Conservation (phyloP, 2,888 invertebrate genomes). For the Strigamia transsilvanica region DNA sequence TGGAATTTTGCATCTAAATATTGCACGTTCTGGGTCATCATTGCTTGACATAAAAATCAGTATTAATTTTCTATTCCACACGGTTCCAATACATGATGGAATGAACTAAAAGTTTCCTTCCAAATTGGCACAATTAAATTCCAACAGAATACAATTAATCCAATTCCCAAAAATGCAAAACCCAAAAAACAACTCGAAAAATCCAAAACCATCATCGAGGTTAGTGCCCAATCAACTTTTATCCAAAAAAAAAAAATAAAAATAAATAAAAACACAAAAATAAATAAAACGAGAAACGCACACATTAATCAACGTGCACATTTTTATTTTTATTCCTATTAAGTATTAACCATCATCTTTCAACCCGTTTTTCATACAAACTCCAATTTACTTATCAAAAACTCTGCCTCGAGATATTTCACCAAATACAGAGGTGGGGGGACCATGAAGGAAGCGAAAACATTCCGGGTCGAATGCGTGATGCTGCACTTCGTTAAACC, state of each 20-base stretch:
- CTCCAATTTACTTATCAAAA: slow-evolving; percentile 24
- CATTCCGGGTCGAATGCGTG: slow-evolving; percentile 23
- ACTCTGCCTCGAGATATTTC: not conserved
- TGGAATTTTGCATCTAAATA: too few species aligned
- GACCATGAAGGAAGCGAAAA: not conserved
- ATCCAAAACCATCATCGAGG: too few species aligned
- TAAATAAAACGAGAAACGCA: not conserved
- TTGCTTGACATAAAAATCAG: too few species aligned
- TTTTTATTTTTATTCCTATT: not conserved
- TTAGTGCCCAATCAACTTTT: too few species aligned
- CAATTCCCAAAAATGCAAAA: not conserved
- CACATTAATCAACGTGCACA: not conserved
- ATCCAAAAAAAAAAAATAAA: too few species aligned
- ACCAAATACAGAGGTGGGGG: not conserved
- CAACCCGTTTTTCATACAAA: slow-evolving; percentile 4
- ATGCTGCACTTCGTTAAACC: not conserved
- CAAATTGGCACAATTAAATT: not conserved
- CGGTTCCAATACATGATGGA: not conserved
- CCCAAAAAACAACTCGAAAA: not conserved
- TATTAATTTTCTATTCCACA: too few species aligned
- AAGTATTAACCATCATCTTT: too few species aligned
- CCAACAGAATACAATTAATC: not conserved
- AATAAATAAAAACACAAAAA: not conserved
- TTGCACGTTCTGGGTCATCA: too few species aligned
- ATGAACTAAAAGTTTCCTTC: not conserved